phyloP scores from a whole-genome alignment of 2,797 vertebrate genomes.

The Poeciliopsis gracilis region DNA sequence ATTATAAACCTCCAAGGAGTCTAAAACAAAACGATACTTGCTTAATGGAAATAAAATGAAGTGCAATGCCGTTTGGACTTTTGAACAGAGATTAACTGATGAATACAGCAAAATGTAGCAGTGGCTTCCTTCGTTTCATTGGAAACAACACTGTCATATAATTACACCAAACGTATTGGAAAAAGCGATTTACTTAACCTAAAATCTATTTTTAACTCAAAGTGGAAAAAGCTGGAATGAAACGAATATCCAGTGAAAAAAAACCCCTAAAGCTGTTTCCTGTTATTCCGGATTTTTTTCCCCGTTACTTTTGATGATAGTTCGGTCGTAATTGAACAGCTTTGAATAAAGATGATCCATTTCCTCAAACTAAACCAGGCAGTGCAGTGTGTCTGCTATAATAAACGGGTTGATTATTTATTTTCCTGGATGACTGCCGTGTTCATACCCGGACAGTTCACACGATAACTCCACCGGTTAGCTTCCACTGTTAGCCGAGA shows the following conservation, averaged over 20 bases:
- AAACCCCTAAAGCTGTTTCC: not conserved
- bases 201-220: not conserved
- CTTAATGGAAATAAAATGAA: not conserved
- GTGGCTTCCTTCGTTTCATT: conserved; percentile 34
- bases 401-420: conserved; percentile 8
- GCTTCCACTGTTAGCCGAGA: conserved; percentile 47
- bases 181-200: not conserved
- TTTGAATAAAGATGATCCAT: not conserved
- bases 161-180: not conserved
- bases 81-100: not conserved
- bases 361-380: not conserved
- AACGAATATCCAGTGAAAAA: not conserved
- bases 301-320: not conserved
- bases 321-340: not conserved
- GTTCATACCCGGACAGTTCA: conserved; percentile 16
- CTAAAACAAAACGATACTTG: not conserved
- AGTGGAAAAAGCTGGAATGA: not conserved
- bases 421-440: conserved; percentile 12
- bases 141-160: conserved; percentile 55
- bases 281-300: not conserved
- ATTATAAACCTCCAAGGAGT: not conserved
- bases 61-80: not conserved
- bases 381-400: not conserved
- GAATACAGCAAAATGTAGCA: conserved; percentile 17
- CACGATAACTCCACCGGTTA: conserved; percentile 53